Percentiles rank a stretch among this genome's conserved stretches.
Evolutionary conservation across 2,113 vertebrate genomes (phyloP).

Genomic region (Aegypius monachus): DNA sequence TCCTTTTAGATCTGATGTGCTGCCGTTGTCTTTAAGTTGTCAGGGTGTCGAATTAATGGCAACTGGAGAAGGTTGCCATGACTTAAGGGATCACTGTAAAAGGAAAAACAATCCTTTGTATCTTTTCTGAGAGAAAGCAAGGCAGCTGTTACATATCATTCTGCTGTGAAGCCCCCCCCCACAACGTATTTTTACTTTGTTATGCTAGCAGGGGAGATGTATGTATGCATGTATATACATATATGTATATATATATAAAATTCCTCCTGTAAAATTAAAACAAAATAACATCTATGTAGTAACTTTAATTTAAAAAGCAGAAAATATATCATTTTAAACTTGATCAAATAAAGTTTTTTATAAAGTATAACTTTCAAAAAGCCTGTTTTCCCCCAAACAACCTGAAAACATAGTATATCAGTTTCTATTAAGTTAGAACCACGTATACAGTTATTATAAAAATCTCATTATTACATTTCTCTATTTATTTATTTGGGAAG

Average conservation of each 20-base stretch:
- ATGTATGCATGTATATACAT: neutral
- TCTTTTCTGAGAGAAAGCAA: slow-evolving; percentile 17
- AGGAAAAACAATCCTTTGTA: slow-evolving; percentile 50
- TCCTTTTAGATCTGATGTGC: slow-evolving; percentile 70
- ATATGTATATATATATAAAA: neutral
- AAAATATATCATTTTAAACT: neutral
- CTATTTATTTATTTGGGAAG: neutral
- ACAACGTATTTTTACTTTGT: neutral
- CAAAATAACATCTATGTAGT: neutral
- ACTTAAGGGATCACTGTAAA: slow-evolving; percentile 68
- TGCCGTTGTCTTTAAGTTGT: slow-evolving; percentile 77
- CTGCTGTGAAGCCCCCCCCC: neutral
- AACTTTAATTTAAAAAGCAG: neutral
- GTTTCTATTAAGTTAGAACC: neutral
- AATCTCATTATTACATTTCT: neutral
- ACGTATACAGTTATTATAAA: neutral
- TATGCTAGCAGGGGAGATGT: neutral
- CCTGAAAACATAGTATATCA: neutral
- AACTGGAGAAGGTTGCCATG: slow-evolving; percentile 69
- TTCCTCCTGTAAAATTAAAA: neutral
- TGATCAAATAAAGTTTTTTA: neutral
- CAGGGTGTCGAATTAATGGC: slow-evolving; percentile 68
- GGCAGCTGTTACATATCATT: slow-evolving; percentile 69
- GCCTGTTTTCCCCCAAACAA: rapidly evolving
- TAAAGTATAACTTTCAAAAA: neutral